Base-by-base conservation (phyloP, 1,140 invertebrate genomes). In the Achroia grisella region DNA sequence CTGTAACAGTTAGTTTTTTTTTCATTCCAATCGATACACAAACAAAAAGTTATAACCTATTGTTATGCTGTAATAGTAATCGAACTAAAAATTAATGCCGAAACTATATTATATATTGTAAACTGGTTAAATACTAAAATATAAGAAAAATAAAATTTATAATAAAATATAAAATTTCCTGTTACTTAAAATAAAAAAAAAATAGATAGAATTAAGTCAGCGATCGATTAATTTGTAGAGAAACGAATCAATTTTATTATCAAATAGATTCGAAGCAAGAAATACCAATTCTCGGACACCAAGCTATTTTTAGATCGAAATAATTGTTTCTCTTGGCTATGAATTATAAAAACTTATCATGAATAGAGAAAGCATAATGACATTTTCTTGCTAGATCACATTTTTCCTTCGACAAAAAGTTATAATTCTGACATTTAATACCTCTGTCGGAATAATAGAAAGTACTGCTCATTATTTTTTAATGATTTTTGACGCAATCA, bases 171-270 rank as follows among this genome's bases (percentile, higher is more conserved):
- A 23, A 2, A 23, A 23, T 2, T 23, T 23, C 2, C 2, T 23
- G 17, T 6, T 23, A 23, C 17, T 23, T 23, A 23, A 23, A 23
- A 23, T 45, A 40, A 60, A 58, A 58, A 63, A 56, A 43, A 29
- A 35, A 58, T 52, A 50, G 52, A 62, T 56, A 37, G 42, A 62
- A 53, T 49, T 43, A 23, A 23, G 17, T 23, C n/a, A 52, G 32
- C 54, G 48, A 45, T 50, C 50, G 53, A 58, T 63, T 68, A 61
- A 51, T 71, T 66, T 58, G 17, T 53, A 46, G 54, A 60, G 67
- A 62, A 64, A 71, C 69, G 56, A 72, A 72, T 75, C 49, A 60
- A 71, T 77, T 77, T 62, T 49, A 56, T 71, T 68, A 74, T 70
- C 74, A 77, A 66, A 40, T 37, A 42, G 30, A 11, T 2, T 2